Conservation (phyloP, 2,888 invertebrate species). For the Tachystola acroxantha region DNA sequence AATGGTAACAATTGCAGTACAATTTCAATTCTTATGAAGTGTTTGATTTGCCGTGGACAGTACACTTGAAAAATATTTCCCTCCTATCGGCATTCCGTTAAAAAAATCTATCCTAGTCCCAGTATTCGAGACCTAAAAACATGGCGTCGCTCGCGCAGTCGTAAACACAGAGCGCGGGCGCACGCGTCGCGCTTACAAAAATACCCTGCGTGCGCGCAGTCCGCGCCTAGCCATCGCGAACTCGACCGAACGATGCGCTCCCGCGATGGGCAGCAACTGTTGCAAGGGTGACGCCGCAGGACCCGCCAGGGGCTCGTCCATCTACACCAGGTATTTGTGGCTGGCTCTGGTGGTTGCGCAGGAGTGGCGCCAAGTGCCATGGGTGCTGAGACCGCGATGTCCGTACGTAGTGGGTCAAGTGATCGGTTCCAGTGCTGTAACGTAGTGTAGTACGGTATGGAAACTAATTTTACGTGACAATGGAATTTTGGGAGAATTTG, state of each 20-base stretch:
- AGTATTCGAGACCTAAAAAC: background rate
- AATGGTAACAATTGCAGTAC: too few species aligned
- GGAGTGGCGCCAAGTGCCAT: constrained; percentile 51
- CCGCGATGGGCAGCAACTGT: constrained; percentile 78
- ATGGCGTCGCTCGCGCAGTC: constrained; percentile 2
- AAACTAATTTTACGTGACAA: background rate
- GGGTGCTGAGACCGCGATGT: constrained; percentile 45
- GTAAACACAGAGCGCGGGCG: constrained; percentile 32
- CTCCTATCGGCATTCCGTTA: too few species aligned
- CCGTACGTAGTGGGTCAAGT: constrained; percentile 53
- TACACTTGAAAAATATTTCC: too few species aligned
- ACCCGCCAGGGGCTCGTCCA: constrained; percentile 63
- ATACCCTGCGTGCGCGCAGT: constrained; percentile 54
- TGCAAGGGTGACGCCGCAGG: constrained; percentile 77
- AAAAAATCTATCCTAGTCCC: background rate
- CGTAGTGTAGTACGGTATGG: constrained; percentile 18
- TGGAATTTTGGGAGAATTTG: too few species aligned
- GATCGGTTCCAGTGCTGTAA: constrained; percentile 26
- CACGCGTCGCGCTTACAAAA: constrained; percentile 55
- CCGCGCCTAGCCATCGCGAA: constrained; percentile 55
- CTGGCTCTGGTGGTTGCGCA: constrained; percentile 50
- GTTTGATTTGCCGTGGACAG: too few species aligned
- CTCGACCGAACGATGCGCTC: constrained; percentile 56
- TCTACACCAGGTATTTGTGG: constrained; percentile 73
- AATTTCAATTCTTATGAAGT: too few species aligned